Evolutionary conservation across 2,113 vertebrate species (phyloP).

Genomic region (Ciconia stormi): DNA sequence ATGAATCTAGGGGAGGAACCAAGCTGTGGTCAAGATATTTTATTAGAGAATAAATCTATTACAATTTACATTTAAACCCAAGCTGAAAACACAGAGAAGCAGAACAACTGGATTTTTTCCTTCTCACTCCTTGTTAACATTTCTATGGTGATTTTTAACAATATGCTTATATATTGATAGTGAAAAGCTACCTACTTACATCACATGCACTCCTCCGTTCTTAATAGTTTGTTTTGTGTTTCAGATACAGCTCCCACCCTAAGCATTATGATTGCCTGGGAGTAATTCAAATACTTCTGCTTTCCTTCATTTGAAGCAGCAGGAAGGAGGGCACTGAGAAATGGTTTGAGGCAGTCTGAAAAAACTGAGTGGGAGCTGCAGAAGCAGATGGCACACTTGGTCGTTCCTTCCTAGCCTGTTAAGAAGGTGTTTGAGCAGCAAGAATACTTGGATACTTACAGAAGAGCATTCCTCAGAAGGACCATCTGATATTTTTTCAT

Average conservation of each 20-base stretch:
- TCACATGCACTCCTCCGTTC: neutral
- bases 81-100: neutral
- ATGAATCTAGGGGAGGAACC: neutral
- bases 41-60: slow-evolving; percentile 3
- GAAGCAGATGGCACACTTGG: slow-evolving; percentile 27
- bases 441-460: neutral
- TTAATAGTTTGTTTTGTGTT: neutral
- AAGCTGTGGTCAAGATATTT: neutral
- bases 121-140: neutral
- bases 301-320: slow-evolving; percentile 47
- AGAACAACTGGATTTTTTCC: neutral
- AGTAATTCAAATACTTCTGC: slow-evolving; percentile 32
- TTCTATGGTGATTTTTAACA: neutral
- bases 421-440: slow-evolving; percentile 24
- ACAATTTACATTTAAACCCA: neutral
- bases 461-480: slow-evolving; percentile 17
- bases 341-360: slow-evolving; percentile 48
- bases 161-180: neutral
- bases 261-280: slow-evolving; percentile 1
- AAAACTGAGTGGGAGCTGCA: slow-evolving; percentile 41
- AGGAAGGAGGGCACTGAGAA: slow-evolving; percentile 13
- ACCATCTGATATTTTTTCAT: neutral
- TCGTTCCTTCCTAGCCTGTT: slow-evolving; percentile 54
- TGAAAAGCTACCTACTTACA: neutral
- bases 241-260: neutral